Base-by-base conservation (phyloP, 1,140 invertebrate species). In the Drosophila nigromelanica region DNA sequence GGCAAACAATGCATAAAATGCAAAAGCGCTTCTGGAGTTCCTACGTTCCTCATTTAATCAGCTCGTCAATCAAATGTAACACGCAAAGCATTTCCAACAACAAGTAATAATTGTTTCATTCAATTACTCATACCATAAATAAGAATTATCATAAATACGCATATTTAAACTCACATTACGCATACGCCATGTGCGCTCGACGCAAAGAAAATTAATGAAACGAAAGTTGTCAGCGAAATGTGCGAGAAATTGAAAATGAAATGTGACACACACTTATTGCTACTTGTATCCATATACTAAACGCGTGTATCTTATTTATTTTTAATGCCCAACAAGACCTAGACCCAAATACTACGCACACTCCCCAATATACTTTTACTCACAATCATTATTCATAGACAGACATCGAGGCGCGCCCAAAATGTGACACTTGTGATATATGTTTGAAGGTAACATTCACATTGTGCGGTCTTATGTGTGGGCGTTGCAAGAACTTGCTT, bases 1-100 rank as follows among this genome's bases (percentile, higher is more conserved):
- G 81, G 82, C 71, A 61, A 76, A 75, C 63, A 69, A 78, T 72
- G 66, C 68, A 72, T n/a, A 71, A 66, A 80, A 80, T 80, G 78
- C 78, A 58, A 80, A 78, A 80, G 43, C 69, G 67, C 67, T 82
- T 70, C 40, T 66, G 54, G 77, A 79, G 40, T 48, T 52, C 10
- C 60, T 60, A 42, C 35, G 30, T 39, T 40, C 42, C 15, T 30
- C 39, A 45, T 50, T 80, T 76, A 73, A 79, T 80, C 61, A 45
- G 42, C 73, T 50, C 78, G 81, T 80, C 78, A 77, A 81, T 63
- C 60, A 63, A 77, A 39, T 69, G 62, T 58, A 52, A 52, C 50
- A 61, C 64, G 64, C 64, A 30, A 55, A 14, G 43, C 27, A 15
- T 5, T 27, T 4, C 7, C 8, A 35, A 8, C 8, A 35, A 43